A percentile compares a stretch with the other conserved stretches of the same genome.
phyloP scores from a whole-genome alignment of 2,113 vertebrate species.

The Tor tambroides region DNA sequence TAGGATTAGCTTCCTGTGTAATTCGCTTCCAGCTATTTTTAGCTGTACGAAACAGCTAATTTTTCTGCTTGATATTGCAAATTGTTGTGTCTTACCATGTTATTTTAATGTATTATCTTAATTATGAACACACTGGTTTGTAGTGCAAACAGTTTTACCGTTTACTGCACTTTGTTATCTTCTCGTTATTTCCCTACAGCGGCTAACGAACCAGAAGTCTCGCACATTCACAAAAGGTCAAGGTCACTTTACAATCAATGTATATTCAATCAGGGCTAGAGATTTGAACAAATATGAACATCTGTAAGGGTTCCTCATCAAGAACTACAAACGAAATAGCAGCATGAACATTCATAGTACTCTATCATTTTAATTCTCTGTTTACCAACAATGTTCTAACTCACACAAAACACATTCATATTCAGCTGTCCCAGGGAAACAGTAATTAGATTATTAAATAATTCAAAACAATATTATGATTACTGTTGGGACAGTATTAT shows the following conservation, averaged over 20 bases:
- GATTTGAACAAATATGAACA: neutral
- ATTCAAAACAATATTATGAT: constrained; percentile 32
- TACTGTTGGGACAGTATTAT: constrained; percentile 19
- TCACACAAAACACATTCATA: constrained; percentile 9
- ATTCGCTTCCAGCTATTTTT: no score
- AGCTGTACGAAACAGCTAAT: no score
- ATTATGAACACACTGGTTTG: no score
- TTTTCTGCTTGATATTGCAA: no score
- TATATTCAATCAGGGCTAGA: neutral
- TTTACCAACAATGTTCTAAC: constrained; percentile 9
- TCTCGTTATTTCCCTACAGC: no score
- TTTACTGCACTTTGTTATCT: no score
- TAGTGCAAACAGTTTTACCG: no score
- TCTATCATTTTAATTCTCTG: neutral
- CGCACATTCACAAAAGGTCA: neutral
- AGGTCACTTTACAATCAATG: neutral
- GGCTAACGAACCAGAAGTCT: no score
- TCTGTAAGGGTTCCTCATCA: neutral
- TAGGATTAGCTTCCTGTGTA: no score
- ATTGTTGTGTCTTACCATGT: no score
- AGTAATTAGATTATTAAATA: constrained; percentile 27
- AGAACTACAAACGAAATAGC: neutral
- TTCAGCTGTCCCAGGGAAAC: constrained; percentile 16
- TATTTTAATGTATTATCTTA: no score
- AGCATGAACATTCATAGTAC: neutral